phyloP scores from a whole-genome alignment of 2,113 vertebrate genomes.

The Archilochus colubris region DNA sequence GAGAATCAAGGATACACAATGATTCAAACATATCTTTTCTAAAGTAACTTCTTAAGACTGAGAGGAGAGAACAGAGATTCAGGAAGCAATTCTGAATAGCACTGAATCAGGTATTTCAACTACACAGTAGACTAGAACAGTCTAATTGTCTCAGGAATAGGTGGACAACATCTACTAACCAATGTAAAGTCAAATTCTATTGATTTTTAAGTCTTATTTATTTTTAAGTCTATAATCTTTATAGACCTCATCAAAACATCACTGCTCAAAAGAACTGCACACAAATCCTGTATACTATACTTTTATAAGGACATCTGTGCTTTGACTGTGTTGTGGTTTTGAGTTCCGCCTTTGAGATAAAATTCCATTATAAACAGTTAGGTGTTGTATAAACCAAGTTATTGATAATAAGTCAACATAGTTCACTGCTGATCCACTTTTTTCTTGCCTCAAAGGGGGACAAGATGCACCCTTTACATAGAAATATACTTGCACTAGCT shows the following conservation, averaged over 20 bases:
- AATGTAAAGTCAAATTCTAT: not conserved
- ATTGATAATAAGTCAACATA: not conserved
- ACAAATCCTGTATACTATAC: not conserved
- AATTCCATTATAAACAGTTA: not conserved
- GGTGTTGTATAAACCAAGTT: not conserved
- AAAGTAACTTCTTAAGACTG: not conserved
- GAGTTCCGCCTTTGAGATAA: not conserved
- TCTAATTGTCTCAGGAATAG: not conserved
- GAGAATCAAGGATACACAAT: not conserved
- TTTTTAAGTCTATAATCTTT: too few species aligned
- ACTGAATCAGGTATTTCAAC: not conserved
- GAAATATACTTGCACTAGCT: not conserved
- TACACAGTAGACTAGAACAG: not conserved
- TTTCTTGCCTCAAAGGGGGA: not conserved
- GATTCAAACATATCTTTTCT: not conserved
- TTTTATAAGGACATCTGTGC: not conserved
- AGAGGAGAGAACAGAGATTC: not conserved
- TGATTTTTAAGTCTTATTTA: not conserved
- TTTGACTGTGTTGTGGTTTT: not conserved
- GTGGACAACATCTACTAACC: not conserved
- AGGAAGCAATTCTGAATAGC: not conserved
- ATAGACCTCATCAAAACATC: not conserved
- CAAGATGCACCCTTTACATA: rapidly evolving
- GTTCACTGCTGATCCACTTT: not conserved
- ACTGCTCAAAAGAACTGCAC: not conserved